Evolutionary conservation across 2,797 vertebrate species (phyloP).

Genomic region (Gambelia wislizenii): DNA sequence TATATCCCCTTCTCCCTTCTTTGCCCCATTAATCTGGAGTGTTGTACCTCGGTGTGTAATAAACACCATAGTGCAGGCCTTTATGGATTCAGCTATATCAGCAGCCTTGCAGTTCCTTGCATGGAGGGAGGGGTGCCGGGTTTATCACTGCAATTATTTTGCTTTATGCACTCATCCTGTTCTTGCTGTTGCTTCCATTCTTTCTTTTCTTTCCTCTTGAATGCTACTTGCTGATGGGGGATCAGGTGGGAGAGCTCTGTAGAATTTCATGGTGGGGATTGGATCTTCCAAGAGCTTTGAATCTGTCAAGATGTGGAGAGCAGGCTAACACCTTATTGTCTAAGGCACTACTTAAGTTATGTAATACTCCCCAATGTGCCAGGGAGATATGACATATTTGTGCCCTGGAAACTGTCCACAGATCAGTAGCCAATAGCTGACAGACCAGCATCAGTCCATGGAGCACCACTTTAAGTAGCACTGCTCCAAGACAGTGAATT

Average conservation of each 20-base stretch:
- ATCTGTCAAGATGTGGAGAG: neutral
- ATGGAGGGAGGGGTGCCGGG: constrained; percentile 67
- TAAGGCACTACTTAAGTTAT: too few species aligned
- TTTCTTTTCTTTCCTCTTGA: neutral
- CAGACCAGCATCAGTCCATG: too few species aligned
- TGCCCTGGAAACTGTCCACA: too few species aligned
- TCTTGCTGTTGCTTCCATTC: constrained; percentile 49
- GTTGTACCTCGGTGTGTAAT: constrained; percentile 32
- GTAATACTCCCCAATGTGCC: too few species aligned
- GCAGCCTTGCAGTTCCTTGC: constrained; percentile 79
- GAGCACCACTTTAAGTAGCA: too few species aligned
- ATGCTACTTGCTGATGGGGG: neutral
- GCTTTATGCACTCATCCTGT: constrained; percentile 70
- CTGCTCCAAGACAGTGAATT: neutral
- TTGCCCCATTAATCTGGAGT: constrained; percentile 66
- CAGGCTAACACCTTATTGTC: neutral
- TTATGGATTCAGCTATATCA: constrained; percentile 82
- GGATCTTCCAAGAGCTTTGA: neutral
- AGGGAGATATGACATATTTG: too few species aligned
- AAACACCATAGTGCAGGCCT: constrained; percentile 67
- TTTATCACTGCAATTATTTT: constrained; percentile 79
- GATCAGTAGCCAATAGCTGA: too few species aligned
- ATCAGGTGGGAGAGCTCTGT: neutral
- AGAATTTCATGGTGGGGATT: neutral
- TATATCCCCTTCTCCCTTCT: constrained; percentile 38